Evolutionary conservation across 2,797 vertebrate genomes (phyloP), one percentile per base, ranked within the genome.

Genomic region (Clarias platycephalus): DNA sequence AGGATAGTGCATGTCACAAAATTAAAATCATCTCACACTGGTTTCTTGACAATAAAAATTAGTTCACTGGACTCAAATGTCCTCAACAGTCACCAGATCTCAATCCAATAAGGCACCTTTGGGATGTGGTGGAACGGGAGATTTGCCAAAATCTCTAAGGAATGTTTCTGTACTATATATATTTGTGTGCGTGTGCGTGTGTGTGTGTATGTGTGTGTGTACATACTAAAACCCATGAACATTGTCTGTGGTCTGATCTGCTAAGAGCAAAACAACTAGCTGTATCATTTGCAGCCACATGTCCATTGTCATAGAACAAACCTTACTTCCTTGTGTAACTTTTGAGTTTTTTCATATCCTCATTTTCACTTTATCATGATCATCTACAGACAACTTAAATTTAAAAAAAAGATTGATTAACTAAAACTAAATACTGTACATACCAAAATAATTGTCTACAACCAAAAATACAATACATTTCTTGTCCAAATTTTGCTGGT

Each of bases 311-410:
- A 67, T 80, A 81, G 49, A 68, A 72, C 70, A 71, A 68, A 44
- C 53, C 12, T 8, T 60, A 66, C 66, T 84, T 83, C 84, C 84
- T 90, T 91, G 89, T 90, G 90, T 91, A 90, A 92, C 89, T 92
- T 87, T 91, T 93, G 93, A 93, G 93, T 91, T 94, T 95, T 89
- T 91, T 91, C 92, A 91, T 93, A 95, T 95, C 94, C 93, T 89
- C 91, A 94, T 95, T 94, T 49, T 75, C 79, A 76, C 88, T 93
- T 94, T 94, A 93, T 94, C 93, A 85, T 81, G 90, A 88, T 87
- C 89, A 88, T 88, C 89, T 86, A 22, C 93, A 94, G 91, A 92
- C 90, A 72, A 49, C 88, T 90, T 91, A 8, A 40, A 91, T 83
- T 81, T 88, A 85, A 90, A 90, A 94, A 94, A 76, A 89, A 86